phyloP scores from a whole-genome alignment of 2,113 vertebrate species.

The Paramisgurnus dabryanus region DNA sequence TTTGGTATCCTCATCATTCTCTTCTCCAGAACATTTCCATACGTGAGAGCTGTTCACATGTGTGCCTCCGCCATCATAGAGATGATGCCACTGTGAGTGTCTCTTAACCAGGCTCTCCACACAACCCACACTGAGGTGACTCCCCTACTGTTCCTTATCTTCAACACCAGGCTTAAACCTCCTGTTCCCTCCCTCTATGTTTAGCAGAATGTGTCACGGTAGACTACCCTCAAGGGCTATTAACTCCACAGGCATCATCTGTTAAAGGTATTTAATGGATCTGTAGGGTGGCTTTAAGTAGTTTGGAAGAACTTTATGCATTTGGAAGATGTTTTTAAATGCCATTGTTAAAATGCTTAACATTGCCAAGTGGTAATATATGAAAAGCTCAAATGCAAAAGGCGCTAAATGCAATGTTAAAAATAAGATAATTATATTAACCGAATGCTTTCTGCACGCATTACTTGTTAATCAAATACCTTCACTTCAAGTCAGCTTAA shows the following conservation, averaged over 20 bases:
- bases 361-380: neutral
- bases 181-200: neutral
- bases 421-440: too few relatives aligned
- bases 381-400: too few relatives aligned
- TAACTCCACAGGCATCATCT: conserved; percentile 40
- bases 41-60: neutral
- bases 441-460: too few relatives aligned
- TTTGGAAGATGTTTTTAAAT: neutral
- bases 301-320: neutral
- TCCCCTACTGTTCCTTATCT: conserved; percentile 10
- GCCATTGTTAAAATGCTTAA: neutral
- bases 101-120: conserved; percentile 12
- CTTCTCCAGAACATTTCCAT: conserved; percentile 30
- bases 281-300: neutral
- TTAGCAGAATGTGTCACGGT: conserved; percentile 7
- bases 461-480: too few relatives aligned
- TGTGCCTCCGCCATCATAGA: neutral
- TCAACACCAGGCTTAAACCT: neutral
- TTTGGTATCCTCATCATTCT: conserved; percentile 18
- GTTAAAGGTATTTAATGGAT: conserved; percentile 31
- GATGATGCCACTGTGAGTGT: neutral
- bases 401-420: too few relatives aligned
- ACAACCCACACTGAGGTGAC: neutral
- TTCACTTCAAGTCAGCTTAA: too few relatives aligned
- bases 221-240: conserved; percentile 30